Evolutionary conservation across 2,888 invertebrate species (phyloP).

Genomic region (Hypomecis punctinalis): DNA sequence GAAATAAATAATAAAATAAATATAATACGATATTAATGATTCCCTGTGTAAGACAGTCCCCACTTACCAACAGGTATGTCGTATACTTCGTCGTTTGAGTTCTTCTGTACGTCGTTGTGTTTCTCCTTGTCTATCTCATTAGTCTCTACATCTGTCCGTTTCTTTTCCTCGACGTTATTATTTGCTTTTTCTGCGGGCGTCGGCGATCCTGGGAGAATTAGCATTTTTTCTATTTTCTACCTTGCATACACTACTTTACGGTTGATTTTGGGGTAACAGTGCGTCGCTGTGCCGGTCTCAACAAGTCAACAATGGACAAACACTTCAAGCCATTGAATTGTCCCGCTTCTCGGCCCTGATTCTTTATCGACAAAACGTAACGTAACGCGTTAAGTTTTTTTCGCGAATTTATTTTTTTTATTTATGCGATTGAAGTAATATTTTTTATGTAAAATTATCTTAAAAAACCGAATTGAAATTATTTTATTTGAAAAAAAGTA

Average conservation of each 20-base stretch:
- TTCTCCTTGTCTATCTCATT: slow-evolving; percentile 65
- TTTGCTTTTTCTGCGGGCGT: slow-evolving; percentile 65
- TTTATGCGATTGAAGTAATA: no score
- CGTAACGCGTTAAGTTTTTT: no score
- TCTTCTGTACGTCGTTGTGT: slow-evolving; percentile 63
- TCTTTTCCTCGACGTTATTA: slow-evolving; percentile 72
- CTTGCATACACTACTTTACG: slow-evolving; percentile 17
- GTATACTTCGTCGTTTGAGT: slow-evolving; percentile 70
- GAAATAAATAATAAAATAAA: slow-evolving; percentile 2
- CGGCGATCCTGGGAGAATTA: slow-evolving; percentile 73
- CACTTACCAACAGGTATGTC: slow-evolving; percentile 81
- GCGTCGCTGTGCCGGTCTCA: background rate
- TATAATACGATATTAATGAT: slow-evolving; percentile 43
- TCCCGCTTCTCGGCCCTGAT: no score
- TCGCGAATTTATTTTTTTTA: no score
- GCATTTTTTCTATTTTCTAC: slow-evolving; percentile 54
- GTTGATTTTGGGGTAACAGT: slow-evolving; percentile 9
- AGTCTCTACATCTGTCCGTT: slow-evolving; percentile 60
- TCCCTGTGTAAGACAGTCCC: slow-evolving; percentile 23
- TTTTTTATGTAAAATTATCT: no score
- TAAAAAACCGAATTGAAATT: background rate
- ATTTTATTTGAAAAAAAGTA: background rate
- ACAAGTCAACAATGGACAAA: background rate
- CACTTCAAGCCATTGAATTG: background rate
- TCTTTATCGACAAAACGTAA: no score